Evolutionary conservation across 2,797 vertebrate genomes (phyloP).

Genomic region (Manis pentadactyla): DNA sequence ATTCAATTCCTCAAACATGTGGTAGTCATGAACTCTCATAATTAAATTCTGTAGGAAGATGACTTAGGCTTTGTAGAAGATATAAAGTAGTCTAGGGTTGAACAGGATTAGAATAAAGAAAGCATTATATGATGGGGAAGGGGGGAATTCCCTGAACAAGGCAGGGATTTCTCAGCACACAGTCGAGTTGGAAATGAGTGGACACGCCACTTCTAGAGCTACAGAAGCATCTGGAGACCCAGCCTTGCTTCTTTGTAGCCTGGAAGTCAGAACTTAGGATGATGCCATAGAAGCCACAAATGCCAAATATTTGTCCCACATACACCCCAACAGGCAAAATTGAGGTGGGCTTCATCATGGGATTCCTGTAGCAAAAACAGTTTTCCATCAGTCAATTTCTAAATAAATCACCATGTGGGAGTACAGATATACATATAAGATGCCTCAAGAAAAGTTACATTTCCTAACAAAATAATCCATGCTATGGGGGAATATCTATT

Average conservation of each 20-base stretch:
- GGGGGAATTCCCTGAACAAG: not conserved
- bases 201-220: not conserved
- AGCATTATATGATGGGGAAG: not conserved
- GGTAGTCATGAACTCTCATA: not conserved
- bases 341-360: not conserved
- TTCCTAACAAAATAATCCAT: not conserved
- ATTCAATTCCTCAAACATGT: not conserved
- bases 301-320: not conserved
- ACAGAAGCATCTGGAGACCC: not conserved
- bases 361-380: not conserved
- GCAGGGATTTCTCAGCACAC: not conserved
- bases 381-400: not conserved
- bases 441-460: not conserved
- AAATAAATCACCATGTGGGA: not conserved
- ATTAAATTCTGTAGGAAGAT: not conserved
- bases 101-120: not conserved
- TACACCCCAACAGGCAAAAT: not conserved
- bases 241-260: not conserved
- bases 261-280: not conserved
- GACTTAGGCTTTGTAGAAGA: not conserved
- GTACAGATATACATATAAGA: not conserved
- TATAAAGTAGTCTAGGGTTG: not conserved
- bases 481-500: not conserved
- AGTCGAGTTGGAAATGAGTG: not conserved
- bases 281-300: not conserved